Conservation (phyloP, 2,113 vertebrate species). For the Chloropsis cyanopogon region DNA sequence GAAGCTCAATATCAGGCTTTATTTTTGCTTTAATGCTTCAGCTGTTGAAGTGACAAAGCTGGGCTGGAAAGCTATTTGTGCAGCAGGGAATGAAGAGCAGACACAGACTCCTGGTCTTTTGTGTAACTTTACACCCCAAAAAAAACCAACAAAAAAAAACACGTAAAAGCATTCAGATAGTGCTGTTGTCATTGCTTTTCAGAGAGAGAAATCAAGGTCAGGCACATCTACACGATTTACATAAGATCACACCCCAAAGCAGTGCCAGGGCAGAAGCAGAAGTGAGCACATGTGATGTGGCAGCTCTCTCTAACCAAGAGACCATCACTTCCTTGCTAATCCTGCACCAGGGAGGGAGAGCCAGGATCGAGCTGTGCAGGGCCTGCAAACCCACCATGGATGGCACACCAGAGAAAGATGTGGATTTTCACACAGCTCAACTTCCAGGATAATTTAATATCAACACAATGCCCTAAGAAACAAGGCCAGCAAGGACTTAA, state of each 20-base stretch:
- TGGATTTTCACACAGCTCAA: accelerated
- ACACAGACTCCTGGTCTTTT: neutral
- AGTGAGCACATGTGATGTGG: neutral
- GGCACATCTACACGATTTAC: neutral
- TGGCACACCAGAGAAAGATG: neutral
- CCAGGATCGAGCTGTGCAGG: accelerated
- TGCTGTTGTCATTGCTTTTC: neutral
- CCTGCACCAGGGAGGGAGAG: neutral
- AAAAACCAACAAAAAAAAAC: neutral
- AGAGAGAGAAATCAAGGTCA: neutral
- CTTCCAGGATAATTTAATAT: neutral
- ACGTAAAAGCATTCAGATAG: neutral
- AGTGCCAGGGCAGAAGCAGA: neutral
- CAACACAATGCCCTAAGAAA: neutral
- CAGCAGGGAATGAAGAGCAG: neutral
- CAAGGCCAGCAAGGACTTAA: neutral
- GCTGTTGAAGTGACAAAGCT: neutral
- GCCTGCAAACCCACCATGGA: neutral
- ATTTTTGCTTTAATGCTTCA: neutral
- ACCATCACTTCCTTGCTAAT: neutral
- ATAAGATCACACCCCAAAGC: neutral
- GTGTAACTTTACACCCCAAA: neutral
- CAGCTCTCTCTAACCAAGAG: neutral
- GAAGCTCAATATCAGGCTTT: neutral
- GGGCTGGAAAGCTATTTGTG: neutral